Evolutionary conservation across 2,797 vertebrate genomes (phyloP).

Genomic region (Rhinella marina): DNA sequence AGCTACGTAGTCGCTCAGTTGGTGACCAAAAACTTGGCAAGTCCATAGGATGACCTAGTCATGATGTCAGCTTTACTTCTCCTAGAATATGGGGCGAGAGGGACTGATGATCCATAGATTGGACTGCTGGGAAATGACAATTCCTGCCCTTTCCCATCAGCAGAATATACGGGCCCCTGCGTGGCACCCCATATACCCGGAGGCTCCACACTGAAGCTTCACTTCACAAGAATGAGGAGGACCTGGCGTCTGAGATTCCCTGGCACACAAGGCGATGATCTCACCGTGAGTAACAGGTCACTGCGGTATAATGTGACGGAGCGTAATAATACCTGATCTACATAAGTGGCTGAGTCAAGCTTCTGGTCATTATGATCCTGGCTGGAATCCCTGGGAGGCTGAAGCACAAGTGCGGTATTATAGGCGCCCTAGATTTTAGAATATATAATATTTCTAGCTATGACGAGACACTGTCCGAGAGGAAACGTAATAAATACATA

Average conservation of each 20-base stretch:
- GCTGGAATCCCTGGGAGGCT: neutral
- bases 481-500: too few relatives aligned
- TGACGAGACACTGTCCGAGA: neutral
- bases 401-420: neutral
- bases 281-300: constrained; percentile 3
- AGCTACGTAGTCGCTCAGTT: too few relatives aligned
- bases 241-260: neutral
- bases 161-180: neutral
- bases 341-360: neutral
- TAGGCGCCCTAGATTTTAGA: neutral
- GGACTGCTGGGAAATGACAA: neutral
- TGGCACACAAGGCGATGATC: neutral
- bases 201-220: neutral
- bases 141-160: neutral
- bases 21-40: too few relatives aligned
- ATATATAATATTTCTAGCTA: neutral
- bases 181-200: neutral
- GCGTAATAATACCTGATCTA: constrained; percentile 4
- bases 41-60: too few relatives aligned
- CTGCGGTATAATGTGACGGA: constrained; percentile 10
- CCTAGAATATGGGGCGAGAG: neutral
- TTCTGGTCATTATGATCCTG: neutral
- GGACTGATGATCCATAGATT: neutral
- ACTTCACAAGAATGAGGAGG: neutral
- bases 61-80: too few relatives aligned